These are phyloP conservation scores for Danio rerio DNA, from an alignment of 2,113 vertebrate species.

Conservation along the genomic window DNA sequence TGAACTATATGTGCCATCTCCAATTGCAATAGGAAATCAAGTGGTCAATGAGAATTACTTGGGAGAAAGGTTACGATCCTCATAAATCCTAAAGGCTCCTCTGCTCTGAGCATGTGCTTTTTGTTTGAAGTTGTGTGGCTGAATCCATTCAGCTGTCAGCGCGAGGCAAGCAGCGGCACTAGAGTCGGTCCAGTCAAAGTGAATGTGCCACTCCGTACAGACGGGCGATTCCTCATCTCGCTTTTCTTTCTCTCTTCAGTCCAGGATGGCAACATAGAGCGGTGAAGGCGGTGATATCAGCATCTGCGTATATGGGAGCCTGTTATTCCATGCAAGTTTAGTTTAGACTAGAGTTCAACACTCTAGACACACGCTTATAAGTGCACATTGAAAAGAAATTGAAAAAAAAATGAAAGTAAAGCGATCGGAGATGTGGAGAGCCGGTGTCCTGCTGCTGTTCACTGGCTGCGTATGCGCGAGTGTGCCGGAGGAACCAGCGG, in stretches of 20 bases:
- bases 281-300: conserved; percentile 56
- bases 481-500: conserved; percentile 89
- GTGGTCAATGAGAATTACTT: background rate
- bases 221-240: conserved; percentile 50
- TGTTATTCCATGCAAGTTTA: conserved; percentile 62
- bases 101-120: conserved; percentile 39
- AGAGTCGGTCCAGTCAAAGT: conserved; percentile 58
- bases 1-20: no score
- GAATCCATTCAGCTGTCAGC: conserved; percentile 55
- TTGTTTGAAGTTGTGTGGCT: conserved; percentile 64
- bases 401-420: background rate
- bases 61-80: background rate
- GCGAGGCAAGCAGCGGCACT: conserved; percentile 65
- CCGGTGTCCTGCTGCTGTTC: conserved; percentile 69
- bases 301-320: conserved; percentile 51
- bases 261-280: conserved; percentile 70
- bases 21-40: background rate
- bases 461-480: conserved; percentile 75
- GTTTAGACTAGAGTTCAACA: conserved; percentile 51
- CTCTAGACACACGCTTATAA: conserved; percentile 19
- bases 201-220: background rate
- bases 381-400: no score
- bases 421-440: conserved; percentile 28
- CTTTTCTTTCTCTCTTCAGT: conserved; percentile 43
- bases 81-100: background rate